Base-by-base conservation (phyloP, 2,797 vertebrate genomes). In the Bovichtus diacanthus region DNA sequence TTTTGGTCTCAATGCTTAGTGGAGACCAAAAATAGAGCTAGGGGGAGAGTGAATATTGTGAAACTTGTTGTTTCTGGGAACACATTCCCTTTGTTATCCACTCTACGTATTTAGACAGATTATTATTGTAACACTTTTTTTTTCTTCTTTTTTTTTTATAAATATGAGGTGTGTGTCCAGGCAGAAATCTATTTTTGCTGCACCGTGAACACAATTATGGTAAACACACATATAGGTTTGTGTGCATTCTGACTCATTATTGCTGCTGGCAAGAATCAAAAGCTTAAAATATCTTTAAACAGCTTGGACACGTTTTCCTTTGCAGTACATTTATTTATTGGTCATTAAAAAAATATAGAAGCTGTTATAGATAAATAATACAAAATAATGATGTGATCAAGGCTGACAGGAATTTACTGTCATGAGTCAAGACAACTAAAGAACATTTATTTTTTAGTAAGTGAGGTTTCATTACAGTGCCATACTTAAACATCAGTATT, bases 291-390 rank as follows among this genome's bases (percentile, higher is more conserved):
- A 63, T 44, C 49, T 68, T 51, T 56, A 25, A 55, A 63, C 58
- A 6, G 54, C 63, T 72, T 8, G 18, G 41, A 68, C 43, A 61
- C 16, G 2, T 59, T 71, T 80, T 80, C 15, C 70, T 82, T 74
- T 59, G 23, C 49, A 39, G 72, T 34, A 6, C 46, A 34, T 19
- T 36, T 64, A 70, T 68, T 2, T 23, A 68, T 50, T 1, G 4
- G 43, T 27, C 66, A 50, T 71, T 61, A 53, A 60, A 76, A 51
- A n/a, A n/a, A n/a, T n/a, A n/a, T n/a, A n/a, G n/a, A 34, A 54
- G 65, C 18, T 10, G 23, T 19, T 4, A 29, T 46, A 46, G 55
- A 70, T 73, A 58, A 74, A 38, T n/a, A 73, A 43, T 54, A 43
- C 27, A 36, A 58, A 74, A 67, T 43, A 29, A 76, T 50, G 31